phyloP scores from a whole-genome alignment of 2,113 vertebrate species.

The Nymphicus hollandicus region DNA sequence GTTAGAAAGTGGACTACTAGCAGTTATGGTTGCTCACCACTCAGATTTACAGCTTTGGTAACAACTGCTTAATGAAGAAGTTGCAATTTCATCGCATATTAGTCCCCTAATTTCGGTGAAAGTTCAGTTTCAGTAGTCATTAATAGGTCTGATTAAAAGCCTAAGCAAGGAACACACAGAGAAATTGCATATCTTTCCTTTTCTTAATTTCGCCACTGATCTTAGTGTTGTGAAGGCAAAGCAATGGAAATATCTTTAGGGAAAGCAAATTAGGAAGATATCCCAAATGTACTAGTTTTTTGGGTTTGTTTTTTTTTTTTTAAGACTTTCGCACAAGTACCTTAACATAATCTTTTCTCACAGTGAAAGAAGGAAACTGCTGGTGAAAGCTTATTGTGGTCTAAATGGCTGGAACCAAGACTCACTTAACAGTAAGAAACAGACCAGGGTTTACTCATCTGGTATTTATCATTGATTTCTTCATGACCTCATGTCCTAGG shows the following conservation, averaged over 20 bases:
- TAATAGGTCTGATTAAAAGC: neutral
- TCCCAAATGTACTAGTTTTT: neutral
- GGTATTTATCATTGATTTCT: neutral
- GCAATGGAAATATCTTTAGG: neutral
- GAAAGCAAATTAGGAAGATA: neutral
- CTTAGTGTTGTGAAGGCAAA: neutral
- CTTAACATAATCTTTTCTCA: neutral
- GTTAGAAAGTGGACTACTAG: neutral
- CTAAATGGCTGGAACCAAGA: neutral
- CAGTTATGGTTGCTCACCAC: neutral
- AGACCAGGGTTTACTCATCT: neutral
- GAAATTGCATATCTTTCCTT: neutral
- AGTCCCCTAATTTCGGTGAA: neutral
- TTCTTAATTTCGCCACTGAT: neutral
- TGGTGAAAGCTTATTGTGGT: neutral
- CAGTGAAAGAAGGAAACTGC: neutral
- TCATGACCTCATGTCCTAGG: neutral
- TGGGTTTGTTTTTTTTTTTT: neutral
- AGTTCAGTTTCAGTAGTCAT: neutral
- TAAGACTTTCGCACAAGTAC: neutral
- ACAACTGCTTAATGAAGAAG: neutral
- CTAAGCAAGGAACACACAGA: neutral
- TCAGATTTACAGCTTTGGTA: neutral
- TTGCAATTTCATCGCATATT: neutral
- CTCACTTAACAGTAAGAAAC: neutral